Base-by-base conservation (phyloP, 1,140 invertebrate genomes). In the Pachypsylla venusta region DNA sequence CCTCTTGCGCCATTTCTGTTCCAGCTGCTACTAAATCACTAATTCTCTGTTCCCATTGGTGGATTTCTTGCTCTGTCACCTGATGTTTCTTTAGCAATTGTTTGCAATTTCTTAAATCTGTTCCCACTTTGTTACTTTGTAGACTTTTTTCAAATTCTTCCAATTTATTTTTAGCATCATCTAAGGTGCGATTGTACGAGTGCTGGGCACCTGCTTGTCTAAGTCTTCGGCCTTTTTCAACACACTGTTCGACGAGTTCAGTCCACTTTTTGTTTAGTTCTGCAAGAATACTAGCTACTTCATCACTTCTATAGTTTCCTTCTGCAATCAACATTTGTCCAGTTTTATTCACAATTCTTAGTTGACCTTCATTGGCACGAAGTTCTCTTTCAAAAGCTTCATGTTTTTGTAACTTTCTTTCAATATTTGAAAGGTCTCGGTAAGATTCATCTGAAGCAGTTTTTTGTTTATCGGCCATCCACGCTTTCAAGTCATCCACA, bases 361-460 rank as follows among this genome's bases (percentile, higher is more conserved):
- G 72, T 19, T 48, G 42, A 48, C 42, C 42, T 71, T 93, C 89
- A 69, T 95, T 95, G 0, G 91, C 87, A 35, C 88, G 78, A 4
- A 99, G 71, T 70, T 99, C 96, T 19, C 93, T 77, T 68, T 98
- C 93, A 70, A 98, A 98, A 0, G 94, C 95, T 71, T 98, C 93
- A 68, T 99, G 95, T 68, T 97, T 97, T 70, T 98, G 91, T 1
- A 98, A 73, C 70, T 98, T 98, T 1, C 91, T 77, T 60, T 93
- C 89, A 35, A 98, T 74, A 69, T 97, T 96, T 35, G 81, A 85
- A 16, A 96, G 73, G 67, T 98, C 93, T 25, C 89, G 79, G 68
- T 95, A 96, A 57, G 85, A 93, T 67, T 97, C 91, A 67, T 98
- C 94, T 3, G 83, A 83, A 0, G 93, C 91, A 2, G 87, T 87